These are phyloP conservation scores for Aculops lycopersici DNA, from an alignment of 1,140 invertebrate species.

Conservation along the genomic window DNA sequence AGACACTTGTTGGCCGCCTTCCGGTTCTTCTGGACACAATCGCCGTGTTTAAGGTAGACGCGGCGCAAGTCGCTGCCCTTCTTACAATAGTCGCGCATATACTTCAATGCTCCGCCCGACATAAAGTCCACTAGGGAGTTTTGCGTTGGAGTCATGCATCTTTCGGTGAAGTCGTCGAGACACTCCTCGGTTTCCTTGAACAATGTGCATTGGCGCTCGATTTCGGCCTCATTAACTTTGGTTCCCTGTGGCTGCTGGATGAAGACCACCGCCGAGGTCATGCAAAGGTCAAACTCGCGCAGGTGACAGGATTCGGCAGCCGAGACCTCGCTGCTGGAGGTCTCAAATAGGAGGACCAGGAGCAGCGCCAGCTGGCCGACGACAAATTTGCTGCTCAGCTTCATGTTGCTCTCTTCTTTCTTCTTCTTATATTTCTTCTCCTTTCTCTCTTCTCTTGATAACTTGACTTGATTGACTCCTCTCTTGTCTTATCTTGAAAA, in stretches of 20 bases:
- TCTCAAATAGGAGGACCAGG: no score
- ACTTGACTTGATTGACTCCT: no score
- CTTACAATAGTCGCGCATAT: not conserved
- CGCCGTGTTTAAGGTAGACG: not conserved
- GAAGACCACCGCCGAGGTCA: slow-evolving; percentile 7
- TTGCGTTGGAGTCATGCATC: not conserved
- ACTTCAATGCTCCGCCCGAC: not conserved
- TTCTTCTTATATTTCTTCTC: no score
- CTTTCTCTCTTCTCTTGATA: no score
- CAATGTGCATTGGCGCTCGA: not conserved
- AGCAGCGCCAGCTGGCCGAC: no score
- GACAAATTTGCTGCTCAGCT: no score
- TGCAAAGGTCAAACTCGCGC: slow-evolving; percentile 9
- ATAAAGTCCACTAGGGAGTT: not conserved
- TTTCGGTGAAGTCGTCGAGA: not conserved
- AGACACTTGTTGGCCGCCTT: slow-evolving; percentile 2
- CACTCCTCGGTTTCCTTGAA: not conserved
- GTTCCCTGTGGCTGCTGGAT: slow-evolving; percentile 4
- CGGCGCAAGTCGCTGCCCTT: not conserved
- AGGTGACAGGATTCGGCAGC: slow-evolving; percentile 8
- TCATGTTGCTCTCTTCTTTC: no score
- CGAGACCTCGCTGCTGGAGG: no score
- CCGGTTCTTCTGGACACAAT: not conserved
- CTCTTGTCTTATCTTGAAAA: no score
- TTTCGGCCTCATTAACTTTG: not conserved